Conservation (phyloP, 2,888 invertebrate species). For the Agonopterix arenella region DNA sequence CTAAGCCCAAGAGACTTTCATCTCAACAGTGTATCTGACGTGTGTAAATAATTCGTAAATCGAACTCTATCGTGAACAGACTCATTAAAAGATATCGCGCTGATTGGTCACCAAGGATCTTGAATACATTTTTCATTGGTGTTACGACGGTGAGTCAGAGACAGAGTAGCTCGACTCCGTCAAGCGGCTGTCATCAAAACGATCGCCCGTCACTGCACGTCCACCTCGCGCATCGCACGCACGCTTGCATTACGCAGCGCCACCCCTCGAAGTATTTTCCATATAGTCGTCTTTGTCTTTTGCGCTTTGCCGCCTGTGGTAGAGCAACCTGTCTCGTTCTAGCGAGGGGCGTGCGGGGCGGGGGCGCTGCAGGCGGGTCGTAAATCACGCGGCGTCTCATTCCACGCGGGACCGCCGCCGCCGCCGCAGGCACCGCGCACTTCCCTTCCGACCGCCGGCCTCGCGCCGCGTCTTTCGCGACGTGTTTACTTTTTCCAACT, state of each 20-base stretch:
- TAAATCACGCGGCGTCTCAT: conserved; percentile 76
- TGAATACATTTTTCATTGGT: conserved; percentile 50
- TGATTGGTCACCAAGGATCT: conserved; percentile 20
- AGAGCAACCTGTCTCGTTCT: conserved; percentile 43
- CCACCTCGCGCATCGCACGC: conserved; percentile 75
- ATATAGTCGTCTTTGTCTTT: conserved; percentile 50
- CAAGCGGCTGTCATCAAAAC: conserved; percentile 68
- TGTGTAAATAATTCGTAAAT: conserved; percentile 27
- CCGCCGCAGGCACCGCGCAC: conserved; percentile 72
- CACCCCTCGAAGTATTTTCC: conserved; percentile 64
- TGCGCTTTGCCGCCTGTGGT: conserved; percentile 19
- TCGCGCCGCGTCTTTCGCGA: conserved; percentile 71
- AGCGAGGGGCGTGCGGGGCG: conserved; percentile 60
- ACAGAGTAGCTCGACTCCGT: conserved; percentile 55
- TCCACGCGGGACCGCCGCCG: conserved; percentile 75
- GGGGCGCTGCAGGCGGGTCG: conserved; percentile 76
- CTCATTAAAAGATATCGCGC: conserved; percentile 37
- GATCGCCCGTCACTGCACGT: conserved; percentile 73
- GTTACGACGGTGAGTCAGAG: conserved; percentile 57
- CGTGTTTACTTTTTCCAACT: conserved; percentile 59
- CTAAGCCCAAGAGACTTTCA: conserved; percentile 45
- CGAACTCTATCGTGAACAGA: conserved; percentile 33
- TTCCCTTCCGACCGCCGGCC: conserved; percentile 66
- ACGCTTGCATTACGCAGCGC: conserved; percentile 76
- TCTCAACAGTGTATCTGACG: conserved; percentile 19